These are phyloP conservation scores for Ondatra zibethicus DNA, from an alignment of 2,113 vertebrate genomes.

Conservation along the genomic window DNA sequence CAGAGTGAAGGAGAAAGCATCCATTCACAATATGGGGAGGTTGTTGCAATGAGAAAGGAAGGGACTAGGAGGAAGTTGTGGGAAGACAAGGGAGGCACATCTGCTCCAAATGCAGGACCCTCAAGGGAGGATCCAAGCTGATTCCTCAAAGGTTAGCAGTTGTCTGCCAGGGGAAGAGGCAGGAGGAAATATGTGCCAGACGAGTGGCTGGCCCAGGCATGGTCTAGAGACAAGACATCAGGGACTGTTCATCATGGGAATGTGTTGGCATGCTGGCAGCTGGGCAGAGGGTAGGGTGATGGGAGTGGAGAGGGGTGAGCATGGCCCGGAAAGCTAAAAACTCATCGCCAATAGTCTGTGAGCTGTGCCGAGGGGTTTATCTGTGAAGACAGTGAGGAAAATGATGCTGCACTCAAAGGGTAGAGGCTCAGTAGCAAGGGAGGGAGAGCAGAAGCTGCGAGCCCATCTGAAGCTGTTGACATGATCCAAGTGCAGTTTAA, in stretches of 20 bases:
- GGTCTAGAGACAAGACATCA: neutral
- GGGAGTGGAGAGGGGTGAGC: neutral
- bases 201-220: neutral
- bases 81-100: neutral
- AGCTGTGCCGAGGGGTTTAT: neutral
- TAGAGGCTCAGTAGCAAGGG: neutral
- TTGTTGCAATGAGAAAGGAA: neutral
- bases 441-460: neutral
- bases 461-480: neutral
- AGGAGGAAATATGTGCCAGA: neutral
- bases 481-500: neutral
- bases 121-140: neutral
- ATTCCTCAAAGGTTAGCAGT: neutral
- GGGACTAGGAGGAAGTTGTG: too few species aligned
- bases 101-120: neutral
- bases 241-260: neutral
- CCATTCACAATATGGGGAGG: neutral
- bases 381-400: neutral
- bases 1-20: neutral
- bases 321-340: neutral
- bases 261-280: too few species aligned
- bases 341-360: neutral
- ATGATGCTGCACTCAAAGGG: neutral
- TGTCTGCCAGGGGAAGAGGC: neutral
- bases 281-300: too few species aligned